Percentiles rank a stretch among this genome's conserved stretches.
Evolutionary conservation across 2,113 vertebrate species (phyloP).

Genomic region (Tachycineta bicolor): DNA sequence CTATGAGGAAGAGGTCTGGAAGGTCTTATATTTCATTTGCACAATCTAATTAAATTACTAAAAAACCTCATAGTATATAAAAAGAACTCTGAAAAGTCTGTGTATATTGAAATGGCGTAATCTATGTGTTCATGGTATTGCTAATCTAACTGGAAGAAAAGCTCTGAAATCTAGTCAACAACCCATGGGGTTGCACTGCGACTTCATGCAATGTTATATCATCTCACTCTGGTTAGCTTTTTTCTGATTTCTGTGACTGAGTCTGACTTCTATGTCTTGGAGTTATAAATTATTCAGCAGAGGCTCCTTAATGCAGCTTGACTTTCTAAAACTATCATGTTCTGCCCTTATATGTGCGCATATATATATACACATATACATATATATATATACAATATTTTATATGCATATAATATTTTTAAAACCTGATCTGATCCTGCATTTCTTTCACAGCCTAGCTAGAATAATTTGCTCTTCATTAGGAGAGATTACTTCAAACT

Average conservation of each 20-base stretch:
- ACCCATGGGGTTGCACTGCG: background rate
- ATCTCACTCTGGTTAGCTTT: background rate
- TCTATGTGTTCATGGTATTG: background rate
- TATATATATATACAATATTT: background rate
- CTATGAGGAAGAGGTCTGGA: background rate
- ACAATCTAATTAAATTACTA: background rate
- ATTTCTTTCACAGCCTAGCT: background rate
- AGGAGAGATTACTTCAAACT: background rate
- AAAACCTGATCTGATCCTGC: background rate
- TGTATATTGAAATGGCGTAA: background rate
- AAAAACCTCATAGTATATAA: background rate
- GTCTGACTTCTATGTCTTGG: background rate
- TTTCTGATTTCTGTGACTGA: background rate
- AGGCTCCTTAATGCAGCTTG: background rate
- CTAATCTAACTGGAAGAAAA: background rate
- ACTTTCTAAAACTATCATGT: background rate
- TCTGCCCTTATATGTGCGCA: background rate
- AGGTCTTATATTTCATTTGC: constrained; percentile 33
- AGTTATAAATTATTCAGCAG: constrained; percentile 14
- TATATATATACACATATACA: background rate
- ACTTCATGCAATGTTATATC: background rate
- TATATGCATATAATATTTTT: background rate
- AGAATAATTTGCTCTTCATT: background rate
- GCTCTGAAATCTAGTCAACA: background rate
- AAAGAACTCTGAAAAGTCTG: background rate